Evolutionary conservation across 35 echinoderm and acorn worm species (phyloP).

Genomic region (Heliocidaris erythrogramma): DNA sequence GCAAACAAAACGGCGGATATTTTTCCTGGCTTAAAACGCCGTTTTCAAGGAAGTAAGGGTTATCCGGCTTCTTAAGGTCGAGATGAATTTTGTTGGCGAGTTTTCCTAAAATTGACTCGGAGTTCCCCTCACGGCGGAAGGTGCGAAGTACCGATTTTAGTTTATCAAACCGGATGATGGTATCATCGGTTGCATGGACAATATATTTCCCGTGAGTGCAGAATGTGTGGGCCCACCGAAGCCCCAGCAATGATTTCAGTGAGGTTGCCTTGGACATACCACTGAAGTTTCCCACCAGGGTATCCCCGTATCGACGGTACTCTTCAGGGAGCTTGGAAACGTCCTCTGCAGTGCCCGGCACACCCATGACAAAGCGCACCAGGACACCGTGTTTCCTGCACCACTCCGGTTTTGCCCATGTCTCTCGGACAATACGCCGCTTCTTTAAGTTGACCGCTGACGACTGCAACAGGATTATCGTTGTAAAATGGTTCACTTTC

Average conservation of each 20-base stretch:
- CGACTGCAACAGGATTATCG: background rate
- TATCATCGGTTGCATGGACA: background rate
- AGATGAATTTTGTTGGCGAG: background rate
- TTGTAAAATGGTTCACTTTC: background rate
- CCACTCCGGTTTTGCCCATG: background rate
- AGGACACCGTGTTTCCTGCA: background rate
- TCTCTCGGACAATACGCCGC: background rate
- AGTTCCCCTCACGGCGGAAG: background rate
- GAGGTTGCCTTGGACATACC: background rate
- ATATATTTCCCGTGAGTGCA: background rate
- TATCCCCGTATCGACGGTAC: background rate
- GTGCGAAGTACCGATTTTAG: background rate
- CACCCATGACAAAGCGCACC: background rate
- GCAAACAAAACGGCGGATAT: conserved; percentile 24
- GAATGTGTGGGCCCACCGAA: background rate
- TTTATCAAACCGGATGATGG: background rate
- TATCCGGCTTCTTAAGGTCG: background rate
- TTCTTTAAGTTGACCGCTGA: background rate
- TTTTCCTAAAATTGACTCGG: background rate
- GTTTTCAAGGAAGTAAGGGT: background rate
- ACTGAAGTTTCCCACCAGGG: background rate
- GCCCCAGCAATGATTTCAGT: background rate
- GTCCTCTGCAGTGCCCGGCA: background rate
- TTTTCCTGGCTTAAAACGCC: background rate
- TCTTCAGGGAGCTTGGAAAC: background rate